Percentiles rank a stretch among this genome's conserved stretches.
Evolutionary conservation across 2,113 vertebrate genomes (phyloP).

Genomic region (Hylia prasina): DNA sequence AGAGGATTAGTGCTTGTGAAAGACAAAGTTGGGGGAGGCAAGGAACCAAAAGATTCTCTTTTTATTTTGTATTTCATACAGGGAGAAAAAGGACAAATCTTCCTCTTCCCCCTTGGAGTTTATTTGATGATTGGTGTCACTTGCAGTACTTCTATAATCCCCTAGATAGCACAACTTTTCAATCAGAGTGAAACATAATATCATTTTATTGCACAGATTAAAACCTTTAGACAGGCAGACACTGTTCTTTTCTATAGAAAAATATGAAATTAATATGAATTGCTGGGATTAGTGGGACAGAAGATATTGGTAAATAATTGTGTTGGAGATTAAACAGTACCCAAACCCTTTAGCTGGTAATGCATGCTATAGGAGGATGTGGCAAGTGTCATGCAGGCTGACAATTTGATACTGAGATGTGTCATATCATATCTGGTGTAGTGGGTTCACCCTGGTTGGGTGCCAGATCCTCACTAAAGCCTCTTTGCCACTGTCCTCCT

Average conservation of each 20-base stretch:
- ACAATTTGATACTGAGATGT: not conserved
- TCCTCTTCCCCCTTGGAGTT: not conserved
- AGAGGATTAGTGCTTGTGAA: conserved; percentile 23
- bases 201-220: not conserved
- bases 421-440: not conserved
- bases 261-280: not conserved
- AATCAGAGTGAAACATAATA: conserved; percentile 9
- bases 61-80: not conserved
- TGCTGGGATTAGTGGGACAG: not conserved
- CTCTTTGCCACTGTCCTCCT: not conserved
- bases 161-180: not conserved
- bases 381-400: not conserved
- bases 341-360: not conserved
- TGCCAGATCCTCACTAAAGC: not conserved
- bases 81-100: not conserved
- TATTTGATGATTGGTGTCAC: not conserved
- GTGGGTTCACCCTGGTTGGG: not conserved
- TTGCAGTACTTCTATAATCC: not conserved
- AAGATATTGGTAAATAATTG: conserved; percentile 12
- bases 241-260: not conserved
- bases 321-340: not conserved
- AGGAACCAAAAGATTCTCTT: not conserved
- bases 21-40: not conserved
- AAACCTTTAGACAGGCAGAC: not conserved
- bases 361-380: not conserved